Base-by-base conservation (phyloP, 1,140 invertebrate species). In the Diorhabda carinulata region DNA sequence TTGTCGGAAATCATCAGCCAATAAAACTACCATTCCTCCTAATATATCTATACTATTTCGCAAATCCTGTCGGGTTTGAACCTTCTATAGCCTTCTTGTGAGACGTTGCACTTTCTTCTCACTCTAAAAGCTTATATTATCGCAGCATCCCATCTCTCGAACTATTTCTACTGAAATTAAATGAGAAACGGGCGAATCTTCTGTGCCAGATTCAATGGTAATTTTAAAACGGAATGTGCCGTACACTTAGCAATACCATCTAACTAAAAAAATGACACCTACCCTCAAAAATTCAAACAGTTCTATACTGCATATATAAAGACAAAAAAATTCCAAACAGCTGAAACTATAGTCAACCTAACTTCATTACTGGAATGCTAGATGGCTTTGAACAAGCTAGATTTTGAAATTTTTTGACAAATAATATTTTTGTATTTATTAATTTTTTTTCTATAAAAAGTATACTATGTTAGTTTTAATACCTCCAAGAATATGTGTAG, bases 1-100 rank as follows among this genome's bases (percentile, higher is more conserved):
- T 77, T 86, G 82, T 61, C 82, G 68, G 74, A 86, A 86, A 78
- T 86, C 82, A 61, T 83, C 84, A 69, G 80, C 74, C 40, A 83
- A 73, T 65, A 84, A 65, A 73, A 86, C 69, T 43, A 81, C 73
- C 61, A 73, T 57, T 40, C 44, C 64, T 10, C 64, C 69, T 3
- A 67, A 59, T 8, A 60, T 72, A 71, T n/a, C 45, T 7, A 72
- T 25, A n/a, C 40, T 73, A 42, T 64, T 58, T 8, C 68, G 70
- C 56, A 81, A 62, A 78, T 80, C 77, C 74, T 75, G 74, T 73
- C 58, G 78, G 66, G 70, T 84, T 72, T 40, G 84, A 71, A 61
- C 78, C 79, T 71, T 83, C 81, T 8, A 82, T 68, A 64, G 75
- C 75, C 62, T 72, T 75, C 73, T 83, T 83, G 64, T 84, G 78